Conservation (phyloP, 2,797 vertebrate genomes). For the Lepilemur septentrionalis region DNA sequence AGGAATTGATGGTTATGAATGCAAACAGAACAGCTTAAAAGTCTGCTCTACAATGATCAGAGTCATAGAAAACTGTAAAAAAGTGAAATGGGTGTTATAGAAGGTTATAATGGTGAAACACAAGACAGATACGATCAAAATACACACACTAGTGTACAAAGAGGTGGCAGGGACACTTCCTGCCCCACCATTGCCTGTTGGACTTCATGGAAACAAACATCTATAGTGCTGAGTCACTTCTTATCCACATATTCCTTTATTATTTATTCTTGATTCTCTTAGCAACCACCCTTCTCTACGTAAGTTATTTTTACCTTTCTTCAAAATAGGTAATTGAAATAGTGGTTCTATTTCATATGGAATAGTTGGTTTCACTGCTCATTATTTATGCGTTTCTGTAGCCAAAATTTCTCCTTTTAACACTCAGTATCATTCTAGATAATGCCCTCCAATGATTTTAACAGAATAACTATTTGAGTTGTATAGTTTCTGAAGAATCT, state of each 20-base stretch:
- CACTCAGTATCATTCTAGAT: not conserved
- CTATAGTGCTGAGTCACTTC: not conserved
- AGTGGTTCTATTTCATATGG: not conserved
- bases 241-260: not conserved
- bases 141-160: not conserved
- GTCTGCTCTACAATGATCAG: not conserved
- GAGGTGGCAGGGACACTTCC: not conserved
- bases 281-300: not conserved
- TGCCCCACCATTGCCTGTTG: not conserved
- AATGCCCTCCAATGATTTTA: not conserved
- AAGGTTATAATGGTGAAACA: not conserved
- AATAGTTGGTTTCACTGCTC: not conserved
- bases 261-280: not conserved
- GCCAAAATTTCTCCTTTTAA: not conserved
- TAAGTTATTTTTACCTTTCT: not conserved
- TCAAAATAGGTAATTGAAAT: not conserved
- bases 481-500: not conserved
- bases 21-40: slow-evolving; percentile 10
- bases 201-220: not conserved
- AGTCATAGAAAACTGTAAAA: not conserved
- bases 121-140: not conserved
- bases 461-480: not conserved
- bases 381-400: slow-evolving; percentile 12
- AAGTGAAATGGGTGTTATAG: not conserved
- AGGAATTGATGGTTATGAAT: slow-evolving; percentile 24